Evolutionary conservation across 2,797 vertebrate species (phyloP), one percentile per base, ranked within the genome.

Genomic region (Crocidura indochinensis): DNA sequence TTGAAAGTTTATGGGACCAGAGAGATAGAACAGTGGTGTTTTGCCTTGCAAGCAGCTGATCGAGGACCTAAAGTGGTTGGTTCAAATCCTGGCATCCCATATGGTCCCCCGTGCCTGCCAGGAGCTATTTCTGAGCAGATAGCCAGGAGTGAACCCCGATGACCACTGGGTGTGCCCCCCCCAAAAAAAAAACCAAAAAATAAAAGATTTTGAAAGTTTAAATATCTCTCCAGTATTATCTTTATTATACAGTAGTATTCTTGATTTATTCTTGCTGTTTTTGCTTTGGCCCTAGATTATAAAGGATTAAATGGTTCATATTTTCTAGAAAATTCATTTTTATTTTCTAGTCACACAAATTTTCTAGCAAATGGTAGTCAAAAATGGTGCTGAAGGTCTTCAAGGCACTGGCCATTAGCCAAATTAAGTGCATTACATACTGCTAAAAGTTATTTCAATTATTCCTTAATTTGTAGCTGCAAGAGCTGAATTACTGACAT

Each of bases 371-470:
- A 20, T 78, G 44, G 10, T 94, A n/a, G 84, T 74, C 6, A 46
- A 20, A 73, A 82, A 90, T 90, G 92, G 84, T 46, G 80, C 80
- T 31, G 14, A 14, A 84, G 78, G n/a, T 90, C 69, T 90, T 94
- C 53, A 82, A 31, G 26, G 9, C 46, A 27, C 12, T 84, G 10
- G 72, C 60, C 20, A 72, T 26, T 83, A 92, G 69, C 65, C 83
- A 77, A 89, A 94, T 27, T 65, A 88, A 72, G 83, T 79, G 53
- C 14, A 80, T 86, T 95, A 95, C 47, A 62, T 86, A 86, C 68
- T 88, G 26, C 65, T 90, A 83, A 91, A 87, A 49, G 38, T 80
- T 84, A 76, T 27, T 87, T 91, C 68, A 88, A 91, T 38, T 88
- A 83, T 83, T 81, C 88, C 47, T 84, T 88, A 76, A 71, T 81